These are phyloP conservation scores for Apodemus sylvaticus DNA, from an alignment of 2,113 vertebrate genomes.

Conservation along the genomic window DNA sequence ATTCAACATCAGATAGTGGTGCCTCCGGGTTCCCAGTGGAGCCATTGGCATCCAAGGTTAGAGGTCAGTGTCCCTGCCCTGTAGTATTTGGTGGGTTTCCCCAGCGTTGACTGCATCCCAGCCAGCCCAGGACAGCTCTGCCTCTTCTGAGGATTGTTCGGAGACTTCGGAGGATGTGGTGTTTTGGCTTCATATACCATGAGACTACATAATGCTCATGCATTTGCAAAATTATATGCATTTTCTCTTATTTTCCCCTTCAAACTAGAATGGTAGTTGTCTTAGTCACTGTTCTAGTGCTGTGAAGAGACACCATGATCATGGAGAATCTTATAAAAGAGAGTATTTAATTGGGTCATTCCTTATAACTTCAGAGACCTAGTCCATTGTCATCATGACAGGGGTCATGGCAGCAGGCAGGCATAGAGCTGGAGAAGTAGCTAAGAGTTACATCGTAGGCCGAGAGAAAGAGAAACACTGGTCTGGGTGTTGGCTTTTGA, in stretches of 20 bases:
- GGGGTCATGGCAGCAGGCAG: background rate
- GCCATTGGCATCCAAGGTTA: background rate
- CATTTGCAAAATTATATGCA: background rate
- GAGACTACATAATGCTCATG: background rate
- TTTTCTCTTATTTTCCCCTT: background rate
- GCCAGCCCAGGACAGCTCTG: background rate
- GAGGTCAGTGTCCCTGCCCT: background rate
- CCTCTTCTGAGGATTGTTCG: background rate
- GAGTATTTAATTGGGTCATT: background rate
- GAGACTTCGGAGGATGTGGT: background rate
- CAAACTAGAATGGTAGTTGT: background rate
- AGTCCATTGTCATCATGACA: background rate
- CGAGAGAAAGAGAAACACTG: background rate
- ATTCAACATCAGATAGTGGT: slow-evolving; percentile 53
- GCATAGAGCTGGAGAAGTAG: background rate
- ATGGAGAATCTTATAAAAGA: too few species aligned
- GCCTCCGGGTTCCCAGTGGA: background rate
- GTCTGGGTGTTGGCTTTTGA: too few species aligned
- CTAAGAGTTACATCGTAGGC: background rate
- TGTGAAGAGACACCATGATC: background rate
- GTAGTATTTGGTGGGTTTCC: background rate
- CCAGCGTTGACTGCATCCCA: background rate
- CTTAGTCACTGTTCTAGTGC: background rate
- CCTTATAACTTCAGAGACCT: background rate
- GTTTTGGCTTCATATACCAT: background rate